Evolutionary conservation across 2,888 invertebrate species (phyloP).

Genomic region (Netelia virgata): DNA sequence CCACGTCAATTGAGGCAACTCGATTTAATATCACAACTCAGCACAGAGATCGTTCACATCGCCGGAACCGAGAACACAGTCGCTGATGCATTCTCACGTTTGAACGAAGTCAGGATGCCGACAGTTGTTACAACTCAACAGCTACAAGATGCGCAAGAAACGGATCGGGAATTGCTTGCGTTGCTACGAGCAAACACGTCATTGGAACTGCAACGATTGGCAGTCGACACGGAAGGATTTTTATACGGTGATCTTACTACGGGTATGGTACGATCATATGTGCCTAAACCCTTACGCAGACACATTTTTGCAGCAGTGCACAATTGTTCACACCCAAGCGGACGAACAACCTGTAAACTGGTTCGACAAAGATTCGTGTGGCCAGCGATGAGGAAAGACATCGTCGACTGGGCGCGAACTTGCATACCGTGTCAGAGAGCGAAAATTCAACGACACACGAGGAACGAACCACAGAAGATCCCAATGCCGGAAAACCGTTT

Average conservation of each 20-base stretch:
- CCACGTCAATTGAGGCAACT: conserved; percentile 6
- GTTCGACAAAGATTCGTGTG: background rate
- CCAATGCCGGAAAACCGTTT: conserved; percentile 75
- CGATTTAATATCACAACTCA: conserved; percentile 24
- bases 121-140: conserved; percentile 18
- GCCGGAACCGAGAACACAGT: conserved; percentile 9
- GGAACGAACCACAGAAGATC: conserved; percentile 65
- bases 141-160: conserved; percentile 7
- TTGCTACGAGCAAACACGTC: conserved; percentile 4
- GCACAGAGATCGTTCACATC: conserved; percentile 21
- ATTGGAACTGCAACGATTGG: background rate
- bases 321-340: background rate
- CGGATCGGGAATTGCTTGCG: background rate
- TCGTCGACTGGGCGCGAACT: conserved; percentile 71
- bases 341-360: background rate
- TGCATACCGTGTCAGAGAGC: conserved; percentile 78
- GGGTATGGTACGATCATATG: background rate
- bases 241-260: conserved; percentile 26
- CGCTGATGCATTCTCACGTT: conserved; percentile 16
- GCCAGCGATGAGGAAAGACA: background rate
- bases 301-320: conserved; percentile 2
- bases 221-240: background rate
- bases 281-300: background rate
- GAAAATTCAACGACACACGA: conserved; percentile 77
- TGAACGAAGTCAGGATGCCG: conserved; percentile 1